Evolutionary conservation across 2,888 invertebrate species (phyloP).

Genomic region (Lasius fuliginosus): DNA sequence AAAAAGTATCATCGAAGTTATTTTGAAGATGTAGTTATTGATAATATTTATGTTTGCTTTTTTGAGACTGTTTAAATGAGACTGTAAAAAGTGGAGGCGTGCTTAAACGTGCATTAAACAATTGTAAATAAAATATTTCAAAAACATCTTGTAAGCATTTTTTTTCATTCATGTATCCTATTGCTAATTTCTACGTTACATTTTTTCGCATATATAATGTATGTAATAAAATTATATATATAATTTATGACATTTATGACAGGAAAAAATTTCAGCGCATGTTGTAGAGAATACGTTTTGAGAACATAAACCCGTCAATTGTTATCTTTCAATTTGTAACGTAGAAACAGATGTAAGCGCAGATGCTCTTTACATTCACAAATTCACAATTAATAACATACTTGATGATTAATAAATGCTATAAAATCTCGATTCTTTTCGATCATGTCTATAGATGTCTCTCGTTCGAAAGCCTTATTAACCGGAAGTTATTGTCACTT

Average conservation of each 20-base stretch:
- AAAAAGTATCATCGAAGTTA: background rate
- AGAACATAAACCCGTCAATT: background rate
- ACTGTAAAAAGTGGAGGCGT: background rate
- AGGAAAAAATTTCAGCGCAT: background rate
- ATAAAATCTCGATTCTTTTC: background rate
- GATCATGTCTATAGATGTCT: background rate
- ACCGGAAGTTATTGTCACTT: slow-evolving; percentile 46
- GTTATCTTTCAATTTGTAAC: background rate
- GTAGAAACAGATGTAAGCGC: background rate
- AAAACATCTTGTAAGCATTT: slow-evolving; percentile 7
- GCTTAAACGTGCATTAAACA: background rate
- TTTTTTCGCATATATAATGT: background rate
- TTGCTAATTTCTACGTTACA: background rate
- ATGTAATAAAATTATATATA: background rate
- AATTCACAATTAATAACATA: background rate
- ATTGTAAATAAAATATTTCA: slow-evolving; percentile 42
- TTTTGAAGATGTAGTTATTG: background rate
- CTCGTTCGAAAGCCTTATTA: slow-evolving; percentile 3
- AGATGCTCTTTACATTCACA: background rate
- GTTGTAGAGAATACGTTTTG: background rate
- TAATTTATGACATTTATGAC: too few species aligned
- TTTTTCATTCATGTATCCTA: background rate
- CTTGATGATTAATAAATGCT: background rate
- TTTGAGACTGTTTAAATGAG: slow-evolving; percentile 6
- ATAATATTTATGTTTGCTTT: slow-evolving; percentile 14